These are phyloP conservation scores for fruit fly (Drosophila melanogaster) DNA, from an alignment of 1,140 invertebrate genomes.

Conservation along the genomic window DNA sequence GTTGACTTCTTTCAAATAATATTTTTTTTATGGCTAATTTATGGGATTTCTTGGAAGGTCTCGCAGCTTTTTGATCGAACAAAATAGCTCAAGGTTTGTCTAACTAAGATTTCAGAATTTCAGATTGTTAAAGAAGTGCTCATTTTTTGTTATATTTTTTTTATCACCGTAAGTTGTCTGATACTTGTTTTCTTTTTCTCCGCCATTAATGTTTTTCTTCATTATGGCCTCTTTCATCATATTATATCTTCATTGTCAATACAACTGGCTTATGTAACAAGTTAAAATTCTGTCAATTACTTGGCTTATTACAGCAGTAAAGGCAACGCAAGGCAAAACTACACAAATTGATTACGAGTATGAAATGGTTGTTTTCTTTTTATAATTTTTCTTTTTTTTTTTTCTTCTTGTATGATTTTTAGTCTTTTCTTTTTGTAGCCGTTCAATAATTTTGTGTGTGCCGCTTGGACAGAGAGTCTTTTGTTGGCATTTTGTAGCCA, in stretches of 20 bases:
- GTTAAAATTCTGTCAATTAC: slow-evolving; percentile 45
- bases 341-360: slow-evolving; percentile 27
- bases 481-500: slow-evolving; percentile 72
- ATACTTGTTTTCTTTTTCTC: not conserved
- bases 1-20: slow-evolving; percentile 12
- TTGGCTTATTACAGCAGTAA: slow-evolving; percentile 41
- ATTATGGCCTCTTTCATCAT: slow-evolving; percentile 3
- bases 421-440: not conserved
- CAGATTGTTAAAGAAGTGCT: not conserved
- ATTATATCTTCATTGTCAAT: not conserved
- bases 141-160: not conserved
- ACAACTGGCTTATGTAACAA: slow-evolving; percentile 34
- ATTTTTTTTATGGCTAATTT: slow-evolving; percentile 28
- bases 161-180: not conserved
- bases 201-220: not conserved
- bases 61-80: not conserved
- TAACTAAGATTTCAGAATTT: not conserved
- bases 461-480: slow-evolving; percentile 28
- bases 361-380: slow-evolving; percentile 17
- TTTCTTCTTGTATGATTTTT: not conserved
- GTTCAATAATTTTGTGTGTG: slow-evolving; percentile 24
- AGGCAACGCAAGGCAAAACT: no score
- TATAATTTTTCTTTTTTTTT: slow-evolving; percentile 10
- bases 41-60: slow-evolving; percentile 19
- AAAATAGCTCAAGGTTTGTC: slow-evolving; percentile 7